A percentile compares a stretch with the other conserved stretches of the same genome.
Conservation (phyloP, 2,888 invertebrate genomes). For the Masnerella sp. region DNA sequence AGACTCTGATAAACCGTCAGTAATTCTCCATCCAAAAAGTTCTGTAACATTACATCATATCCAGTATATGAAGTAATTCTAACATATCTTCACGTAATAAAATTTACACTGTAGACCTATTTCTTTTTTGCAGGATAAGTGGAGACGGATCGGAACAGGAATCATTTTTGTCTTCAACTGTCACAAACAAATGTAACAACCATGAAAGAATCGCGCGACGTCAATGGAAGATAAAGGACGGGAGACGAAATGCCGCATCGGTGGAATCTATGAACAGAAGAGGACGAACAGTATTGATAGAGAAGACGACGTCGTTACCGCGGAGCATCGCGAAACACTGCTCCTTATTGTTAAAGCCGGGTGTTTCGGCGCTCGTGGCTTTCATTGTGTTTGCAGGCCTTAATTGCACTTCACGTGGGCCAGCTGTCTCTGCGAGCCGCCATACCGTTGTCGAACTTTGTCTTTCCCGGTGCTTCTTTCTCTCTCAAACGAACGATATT, state of each 20-base stretch:
- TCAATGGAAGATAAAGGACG: conserved; percentile 22
- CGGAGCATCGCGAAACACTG: conserved; percentile 21
- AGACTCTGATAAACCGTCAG: no score
- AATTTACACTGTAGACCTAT: no score
- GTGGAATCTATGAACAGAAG: conserved; percentile 19
- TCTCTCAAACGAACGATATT: conserved; percentile 4
- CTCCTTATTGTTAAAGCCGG: conserved; percentile 41
- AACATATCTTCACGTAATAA: no score
- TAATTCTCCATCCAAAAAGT: no score
- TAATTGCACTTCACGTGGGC: conserved; percentile 52
- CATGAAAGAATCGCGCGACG: conserved; percentile 7
- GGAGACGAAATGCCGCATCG: neutral
- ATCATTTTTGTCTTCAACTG: conserved; percentile 20
- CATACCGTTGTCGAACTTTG: conserved; percentile 17
- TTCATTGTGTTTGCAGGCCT: conserved; percentile 42
- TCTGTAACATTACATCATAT: no score
- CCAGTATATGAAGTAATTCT: no score
- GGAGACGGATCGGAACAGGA: conserved; percentile 20
- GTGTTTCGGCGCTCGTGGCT: conserved; percentile 39
- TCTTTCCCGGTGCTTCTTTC: neutral
- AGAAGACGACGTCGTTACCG: conserved; percentile 31
- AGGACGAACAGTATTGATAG: conserved; percentile 30
- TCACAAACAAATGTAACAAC: conserved; percentile 24
- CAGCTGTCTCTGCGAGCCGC: conserved; percentile 46
- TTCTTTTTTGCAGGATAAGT: no score